phyloP scores from a whole-genome alignment of 1,140 invertebrate genomes.

The Physella acuta region DNA sequence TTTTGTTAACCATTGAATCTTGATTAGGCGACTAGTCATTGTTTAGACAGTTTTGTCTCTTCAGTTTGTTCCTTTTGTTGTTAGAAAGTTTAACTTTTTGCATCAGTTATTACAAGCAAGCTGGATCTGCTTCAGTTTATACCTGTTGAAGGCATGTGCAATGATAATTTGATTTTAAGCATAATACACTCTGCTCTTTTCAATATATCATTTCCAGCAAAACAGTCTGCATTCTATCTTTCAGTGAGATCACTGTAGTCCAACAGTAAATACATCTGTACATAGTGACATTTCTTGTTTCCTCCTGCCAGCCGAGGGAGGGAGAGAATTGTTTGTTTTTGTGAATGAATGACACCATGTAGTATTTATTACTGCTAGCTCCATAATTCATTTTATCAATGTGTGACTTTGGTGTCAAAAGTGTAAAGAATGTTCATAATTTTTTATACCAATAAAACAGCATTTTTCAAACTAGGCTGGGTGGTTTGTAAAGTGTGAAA shows the following conservation, averaged over 20 bases:
- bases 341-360: not conserved
- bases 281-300: not conserved
- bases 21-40: too few species aligned
- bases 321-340: not conserved
- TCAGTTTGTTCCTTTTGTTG: too few species aligned
- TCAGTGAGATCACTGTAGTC: too few species aligned
- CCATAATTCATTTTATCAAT: not conserved
- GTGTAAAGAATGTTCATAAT: not conserved
- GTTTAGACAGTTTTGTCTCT: too few species aligned
- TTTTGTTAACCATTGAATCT: too few species aligned
- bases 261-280: too few species aligned
- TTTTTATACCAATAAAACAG: not conserved
- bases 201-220: not conserved
- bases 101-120: too few species aligned
- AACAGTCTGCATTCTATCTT: not conserved
- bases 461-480: not conserved
- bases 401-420: not conserved
- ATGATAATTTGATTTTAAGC: not conserved
- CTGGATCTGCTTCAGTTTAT: too few species aligned
- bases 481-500: not conserved
- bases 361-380: constrained; percentile 21
- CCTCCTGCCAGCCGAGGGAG: not conserved
- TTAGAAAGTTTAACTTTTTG: too few species aligned
- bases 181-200: not conserved
- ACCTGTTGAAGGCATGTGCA: too few species aligned